These are phyloP conservation scores for Dynastes maya DNA, from an alignment of 2,888 invertebrate genomes.

Conservation along the genomic window DNA sequence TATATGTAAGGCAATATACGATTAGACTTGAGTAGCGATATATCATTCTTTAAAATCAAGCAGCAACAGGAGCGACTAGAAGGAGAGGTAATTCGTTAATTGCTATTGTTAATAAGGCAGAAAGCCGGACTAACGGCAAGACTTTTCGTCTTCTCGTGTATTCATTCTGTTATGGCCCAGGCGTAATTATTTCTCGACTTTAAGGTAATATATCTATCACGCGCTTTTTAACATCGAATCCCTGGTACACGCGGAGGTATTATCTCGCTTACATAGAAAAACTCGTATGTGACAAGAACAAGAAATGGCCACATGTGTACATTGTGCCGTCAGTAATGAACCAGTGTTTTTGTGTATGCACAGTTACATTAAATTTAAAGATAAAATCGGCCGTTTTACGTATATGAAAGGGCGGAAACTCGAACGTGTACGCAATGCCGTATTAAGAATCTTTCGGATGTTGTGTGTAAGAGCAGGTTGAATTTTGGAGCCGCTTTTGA, in stretches of 20 bases:
- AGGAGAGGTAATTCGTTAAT: slow-evolving; percentile 45
- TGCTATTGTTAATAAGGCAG: slow-evolving; percentile 46
- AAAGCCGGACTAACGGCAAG: slow-evolving; percentile 25
- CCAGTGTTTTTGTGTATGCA: slow-evolving; percentile 60
- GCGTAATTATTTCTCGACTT: slow-evolving; percentile 52
- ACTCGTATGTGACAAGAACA: slow-evolving; percentile 57
- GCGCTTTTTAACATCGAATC: slow-evolving; percentile 49
- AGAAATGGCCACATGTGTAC: slow-evolving; percentile 58
- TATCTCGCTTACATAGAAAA: slow-evolving; percentile 49
- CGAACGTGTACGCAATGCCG: slow-evolving; percentile 43
- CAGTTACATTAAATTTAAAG: slow-evolving; percentile 60
- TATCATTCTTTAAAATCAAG: slow-evolving; percentile 16
- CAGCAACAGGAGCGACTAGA: slow-evolving; percentile 3
- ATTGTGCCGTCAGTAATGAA: slow-evolving; percentile 62
- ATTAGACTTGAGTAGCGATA: slow-evolving; percentile 10
- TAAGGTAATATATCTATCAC: slow-evolving; percentile 53
- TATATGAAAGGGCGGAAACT: slow-evolving; percentile 44
- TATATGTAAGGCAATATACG: slow-evolving; percentile 12
- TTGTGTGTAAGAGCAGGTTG: slow-evolving; percentile 8
- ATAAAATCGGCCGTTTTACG: slow-evolving; percentile 59
- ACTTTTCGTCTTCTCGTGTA: slow-evolving; percentile 23
- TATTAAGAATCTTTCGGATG: slow-evolving; percentile 34
- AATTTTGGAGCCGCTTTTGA: slow-evolving; percentile 25
- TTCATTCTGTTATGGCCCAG: slow-evolving; percentile 38
- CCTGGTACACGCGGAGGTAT: slow-evolving; percentile 43